Percentiles rank a stretch among this genome's conserved stretches.
Evolutionary conservation across 2,797 vertebrate species (phyloP).

Genomic region (Propithecus deckenii): DNA sequence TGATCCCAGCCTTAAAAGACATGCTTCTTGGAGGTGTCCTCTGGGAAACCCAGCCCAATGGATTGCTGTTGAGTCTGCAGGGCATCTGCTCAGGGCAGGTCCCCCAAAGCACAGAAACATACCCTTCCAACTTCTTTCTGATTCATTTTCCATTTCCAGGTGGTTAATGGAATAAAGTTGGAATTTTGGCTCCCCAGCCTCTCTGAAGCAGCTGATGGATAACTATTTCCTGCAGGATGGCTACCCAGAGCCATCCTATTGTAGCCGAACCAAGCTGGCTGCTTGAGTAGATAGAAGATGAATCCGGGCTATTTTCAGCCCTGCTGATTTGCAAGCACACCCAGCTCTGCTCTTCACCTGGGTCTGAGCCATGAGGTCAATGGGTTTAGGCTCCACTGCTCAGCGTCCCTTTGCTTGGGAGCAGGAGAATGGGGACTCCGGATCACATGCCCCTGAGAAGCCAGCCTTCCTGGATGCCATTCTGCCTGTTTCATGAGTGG

Average conservation of each 20-base stretch:
- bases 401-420: slow-evolving; percentile 46
- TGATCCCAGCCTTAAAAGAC: neutral
- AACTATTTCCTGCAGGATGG: neutral
- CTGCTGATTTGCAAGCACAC: slow-evolving; percentile 48
- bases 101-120: neutral
- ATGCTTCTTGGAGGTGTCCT: neutral
- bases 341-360: slow-evolving; percentile 4
- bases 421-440: slow-evolving; percentile 36
- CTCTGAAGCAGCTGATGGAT: neutral
- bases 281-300: neutral
- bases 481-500: slow-evolving; percentile 62
- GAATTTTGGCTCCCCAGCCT: neutral
- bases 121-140: neutral
- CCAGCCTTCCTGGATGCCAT: neutral
- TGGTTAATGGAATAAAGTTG: neutral
- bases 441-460: slow-evolving; percentile 10
- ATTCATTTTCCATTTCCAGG: neutral
- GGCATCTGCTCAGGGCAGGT: neutral
- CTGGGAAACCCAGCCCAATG: neutral
- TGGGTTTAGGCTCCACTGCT: slow-evolving; percentile 54
- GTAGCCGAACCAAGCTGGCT: neutral
- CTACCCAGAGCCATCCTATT: neutral
- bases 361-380: neutral
- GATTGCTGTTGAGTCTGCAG: neutral
- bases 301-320: slow-evolving; percentile 67